Percentiles rank a stretch among this genome's conserved stretches.
phyloP scores from a whole-genome alignment of 2,888 invertebrate genomes.

The Zelleria hepariella region DNA sequence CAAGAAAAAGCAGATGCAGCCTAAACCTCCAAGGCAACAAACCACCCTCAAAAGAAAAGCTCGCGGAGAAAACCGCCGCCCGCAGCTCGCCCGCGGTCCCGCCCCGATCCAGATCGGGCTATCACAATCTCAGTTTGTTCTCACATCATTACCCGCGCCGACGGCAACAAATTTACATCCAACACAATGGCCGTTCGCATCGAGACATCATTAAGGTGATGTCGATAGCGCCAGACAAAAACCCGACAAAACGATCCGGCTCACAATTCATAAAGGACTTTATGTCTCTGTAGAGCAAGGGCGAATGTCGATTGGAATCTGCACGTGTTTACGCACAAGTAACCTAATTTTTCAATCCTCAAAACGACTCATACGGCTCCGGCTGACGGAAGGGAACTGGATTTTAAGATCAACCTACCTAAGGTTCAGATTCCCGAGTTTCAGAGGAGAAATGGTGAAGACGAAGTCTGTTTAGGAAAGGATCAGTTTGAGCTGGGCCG shows the following conservation, averaged over 20 bases:
- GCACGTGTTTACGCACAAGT: conserved; percentile 37
- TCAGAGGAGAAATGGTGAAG: conserved; percentile 26
- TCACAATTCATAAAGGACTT: conserved; percentile 29
- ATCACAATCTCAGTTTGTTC: conserved; percentile 71
- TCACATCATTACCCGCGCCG: conserved; percentile 73
- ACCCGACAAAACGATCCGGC: conserved; percentile 37
- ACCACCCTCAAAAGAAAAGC: neutral
- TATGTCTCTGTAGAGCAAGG: conserved; percentile 22
- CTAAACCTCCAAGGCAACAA: neutral
- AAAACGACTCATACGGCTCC: conserved; percentile 60
- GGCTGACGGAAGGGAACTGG: conserved; percentile 41
- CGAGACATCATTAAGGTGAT: conserved; percentile 73
- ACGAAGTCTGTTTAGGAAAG: conserved; percentile 49
- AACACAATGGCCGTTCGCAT: conserved; percentile 72
- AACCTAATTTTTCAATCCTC: conserved; percentile 31
- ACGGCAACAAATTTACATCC: conserved; percentile 73
- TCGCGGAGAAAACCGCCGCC: conserved; percentile 26
- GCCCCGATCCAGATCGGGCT: conserved; percentile 65
- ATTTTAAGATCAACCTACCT: conserved; percentile 29
- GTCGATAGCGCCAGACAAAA: conserved; percentile 65
- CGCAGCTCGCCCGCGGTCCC: conserved; percentile 57
- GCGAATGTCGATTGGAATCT: conserved; percentile 18
- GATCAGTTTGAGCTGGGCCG: conserved; percentile 57
- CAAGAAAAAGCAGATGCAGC: neutral
- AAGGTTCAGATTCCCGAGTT: conserved; percentile 41